These are phyloP conservation scores for Lithophane leautieri DNA, from an alignment of 2,888 invertebrate species.

Conservation along the genomic window DNA sequence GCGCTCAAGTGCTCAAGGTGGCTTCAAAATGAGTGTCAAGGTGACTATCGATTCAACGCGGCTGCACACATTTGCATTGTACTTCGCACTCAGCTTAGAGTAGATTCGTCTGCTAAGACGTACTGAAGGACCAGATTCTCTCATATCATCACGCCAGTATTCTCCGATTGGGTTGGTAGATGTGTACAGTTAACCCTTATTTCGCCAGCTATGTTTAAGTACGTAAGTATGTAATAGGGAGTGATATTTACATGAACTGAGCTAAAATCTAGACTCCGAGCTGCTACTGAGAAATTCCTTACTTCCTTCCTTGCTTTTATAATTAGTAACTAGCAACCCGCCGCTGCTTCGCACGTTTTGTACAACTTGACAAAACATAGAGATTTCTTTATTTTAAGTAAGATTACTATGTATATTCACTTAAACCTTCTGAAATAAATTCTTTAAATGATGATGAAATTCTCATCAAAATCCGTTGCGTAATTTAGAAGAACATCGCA, in stretches of 20 bases:
- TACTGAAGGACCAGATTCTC: constrained; percentile 1
- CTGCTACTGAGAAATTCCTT: neutral
- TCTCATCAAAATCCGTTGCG: neutral
- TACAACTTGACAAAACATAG: neutral
- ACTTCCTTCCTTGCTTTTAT: neutral
- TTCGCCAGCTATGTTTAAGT: neutral
- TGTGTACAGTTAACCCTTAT: neutral
- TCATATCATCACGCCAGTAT: neutral
- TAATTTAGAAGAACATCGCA: neutral
- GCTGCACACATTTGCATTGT: constrained; percentile 64
- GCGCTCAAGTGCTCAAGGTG: constrained; percentile 44
- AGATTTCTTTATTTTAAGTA: neutral
- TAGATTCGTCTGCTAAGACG: constrained; percentile 22
- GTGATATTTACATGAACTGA: neutral
- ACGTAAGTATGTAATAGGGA: neutral
- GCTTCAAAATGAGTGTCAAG: constrained; percentile 53
- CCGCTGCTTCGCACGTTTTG: neutral
- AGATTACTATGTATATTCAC: neutral
- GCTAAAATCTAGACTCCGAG: neutral
- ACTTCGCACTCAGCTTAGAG: constrained; percentile 31
- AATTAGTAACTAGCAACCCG: no score
- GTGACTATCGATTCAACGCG: constrained; percentile 53
- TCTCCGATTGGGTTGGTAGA: neutral
- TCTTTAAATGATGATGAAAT: neutral
- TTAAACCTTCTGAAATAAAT: neutral